Evolutionary conservation across 2,797 vertebrate species (phyloP), one percentile per base, ranked within the genome.

Genomic region (Alectoris magna): DNA sequence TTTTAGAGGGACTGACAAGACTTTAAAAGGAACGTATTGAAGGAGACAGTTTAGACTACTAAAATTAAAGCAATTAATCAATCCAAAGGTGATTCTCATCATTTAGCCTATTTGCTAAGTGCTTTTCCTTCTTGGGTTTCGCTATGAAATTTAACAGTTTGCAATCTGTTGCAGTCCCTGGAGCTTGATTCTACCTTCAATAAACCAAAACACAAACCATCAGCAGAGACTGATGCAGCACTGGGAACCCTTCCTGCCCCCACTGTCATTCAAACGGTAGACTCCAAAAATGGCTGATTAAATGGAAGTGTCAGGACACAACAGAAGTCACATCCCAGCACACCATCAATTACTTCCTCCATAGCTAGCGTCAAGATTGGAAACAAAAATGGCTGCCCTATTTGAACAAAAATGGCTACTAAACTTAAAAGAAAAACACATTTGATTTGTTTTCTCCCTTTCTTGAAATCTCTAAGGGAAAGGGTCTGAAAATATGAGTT

Each of bases 11-110:
- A 73, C 53, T 76, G 80, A 75, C 39, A 58, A 73, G 82, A 46
- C 73, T 73, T 84, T 55, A 27, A 38, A 88, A 81, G 48, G 13
- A 59, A 5, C 3, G 0, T 44, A 81, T 18, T 38, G 62, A 92
- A 49, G 59, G 44, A 87, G 60, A 76, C 38, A 58, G 53, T 74
- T 91, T 31, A 94, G 68, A 19, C 38, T 60, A 69, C 58, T 68
- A 51, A 91, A 88, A 86, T 89, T 60, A 53, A 94, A 88, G 63
- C n/a, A 90, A 90, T 84, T 79, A 84, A 94, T 92, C 56, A 89
- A 68, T 84, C 21, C 68, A 79, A 76, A 94, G 44, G 48, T 67
- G 82, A 82, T 82, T 73, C 43, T 76, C 9, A 34, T 84, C 9
- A 64, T 71, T 46, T 77, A 69, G 13, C 31, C 21, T 49, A 23